Evolutionary conservation across 2,888 invertebrate species (phyloP), one percentile per base, ranked within the genome.

Genomic region (Eledona agricola): DNA sequence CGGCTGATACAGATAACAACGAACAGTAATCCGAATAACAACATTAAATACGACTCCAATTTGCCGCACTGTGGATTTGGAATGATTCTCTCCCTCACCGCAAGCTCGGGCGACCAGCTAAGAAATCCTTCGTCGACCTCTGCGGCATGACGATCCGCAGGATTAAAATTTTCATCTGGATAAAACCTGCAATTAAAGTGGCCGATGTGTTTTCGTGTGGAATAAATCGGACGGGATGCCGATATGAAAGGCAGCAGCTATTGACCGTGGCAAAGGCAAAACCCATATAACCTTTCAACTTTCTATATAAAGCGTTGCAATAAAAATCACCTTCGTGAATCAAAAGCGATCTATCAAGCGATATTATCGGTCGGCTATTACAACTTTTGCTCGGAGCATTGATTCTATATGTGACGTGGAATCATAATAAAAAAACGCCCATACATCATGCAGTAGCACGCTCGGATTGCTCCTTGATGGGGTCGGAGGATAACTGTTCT

Each of bases 31-130:
- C 76, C 77, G 72, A 76, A 76, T 78, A 79, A 78, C 77, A 78
- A 77, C 78, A 77, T 78, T 78, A 78, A 78, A 78, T 78, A 77
- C 78, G 76, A 74, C 76, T 77, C 74, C 78, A 78, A 78, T 78
- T 78, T 78, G 75, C 78, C 78, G 78, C 78, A 73, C 75, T 75
- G 78, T 77, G 78, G 75, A 75, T 76, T 76, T 70, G 72, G 71
- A 73, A 74, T 72, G 68, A 73, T 74, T 72, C 67, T 67, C 64
- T 66, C n/a, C n/a, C 64, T 70, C 64, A 69, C 72, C 69, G 71
- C 72, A 65, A 72, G 67, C 71, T 70, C 69, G 66, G 45, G 52
- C 58, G 57, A 55, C 58, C 57, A 61, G 59, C 63, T 38, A 55
- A 53, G 55, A 64, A 64, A 64, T 65, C 66, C 65, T 62, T 63